Base-by-base conservation (phyloP, 2,888 invertebrate genomes). In the Caenorhabditis imperialis region DNA sequence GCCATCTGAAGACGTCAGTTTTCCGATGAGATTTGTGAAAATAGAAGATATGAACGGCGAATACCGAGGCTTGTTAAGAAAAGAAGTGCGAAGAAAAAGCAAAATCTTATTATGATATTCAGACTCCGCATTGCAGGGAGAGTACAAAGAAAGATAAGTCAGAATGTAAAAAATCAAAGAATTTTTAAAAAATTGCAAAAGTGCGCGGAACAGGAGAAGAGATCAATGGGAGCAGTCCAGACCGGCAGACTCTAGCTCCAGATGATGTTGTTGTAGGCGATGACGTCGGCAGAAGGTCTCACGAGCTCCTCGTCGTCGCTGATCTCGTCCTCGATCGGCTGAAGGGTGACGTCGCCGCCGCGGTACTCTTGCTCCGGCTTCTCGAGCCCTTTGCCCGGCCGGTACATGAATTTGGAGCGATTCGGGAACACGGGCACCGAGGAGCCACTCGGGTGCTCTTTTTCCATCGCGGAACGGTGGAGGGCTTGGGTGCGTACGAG, bases 241-340 rank as follows among this genome's bases (percentile, higher is more conserved):
- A n/a, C n/a, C n/a, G n/a, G n/a, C n/a, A 12, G 25, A 14, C 35
- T 2, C 55, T 30, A 75, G 18, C 54, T 70, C 75, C 75, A 75
- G 33, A 75, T 69, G 44, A 35, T 38, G 2, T 55, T 18, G 35
- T 75, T 75, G 42, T 37, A 75, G 3, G 20, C 20, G 18, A 69
- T 16, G 5, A n/a, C 38, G 3, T 37, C 30, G 4, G 22, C 12
- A 10, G 22, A 10, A 8, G 23, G 20, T 0, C 18, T 23, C 60
- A 67, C 30, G 12, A 75, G n/a, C 8, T 30, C 35, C 25, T 75
- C 75, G 53, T 75, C 75, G 23, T 75, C 75, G 35, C 75, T 75
- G n/a, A 75, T 60, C 38, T 71, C 70, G 38, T 75, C 75, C 22
- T 75, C 62, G 30, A 75, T 67, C 14, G 74, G 74, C 20, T 65